A percentile compares a stretch with the other conserved stretches of the same genome.
phyloP scores from a whole-genome alignment of 1,140 invertebrate genomes.

The Papilio helenus region DNA sequence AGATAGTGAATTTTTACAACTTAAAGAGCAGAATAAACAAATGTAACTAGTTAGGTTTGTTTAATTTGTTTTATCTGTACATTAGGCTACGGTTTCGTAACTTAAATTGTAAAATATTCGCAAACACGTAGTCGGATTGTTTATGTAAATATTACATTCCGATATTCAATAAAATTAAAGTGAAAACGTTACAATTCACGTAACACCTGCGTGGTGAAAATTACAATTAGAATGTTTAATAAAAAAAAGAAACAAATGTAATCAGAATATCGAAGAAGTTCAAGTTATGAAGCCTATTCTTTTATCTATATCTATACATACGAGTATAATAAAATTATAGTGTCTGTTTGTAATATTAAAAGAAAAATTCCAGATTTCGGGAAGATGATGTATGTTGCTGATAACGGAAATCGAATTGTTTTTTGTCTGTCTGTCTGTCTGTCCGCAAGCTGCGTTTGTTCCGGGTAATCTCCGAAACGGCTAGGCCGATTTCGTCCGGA shows the following conservation, averaged over 20 bases:
- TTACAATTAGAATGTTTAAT: not conserved
- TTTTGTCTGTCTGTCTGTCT: no score
- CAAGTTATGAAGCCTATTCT: not conserved
- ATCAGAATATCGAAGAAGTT: not conserved
- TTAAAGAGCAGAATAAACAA: not conserved
- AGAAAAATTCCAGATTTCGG: no score
- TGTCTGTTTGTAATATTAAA: no score
- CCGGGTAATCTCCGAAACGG: no score
- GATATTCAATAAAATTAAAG: constrained; percentile 30
- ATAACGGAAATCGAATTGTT: no score
- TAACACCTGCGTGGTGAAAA: not conserved
- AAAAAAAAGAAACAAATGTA: not conserved
- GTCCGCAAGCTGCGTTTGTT: no score
- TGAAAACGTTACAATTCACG: constrained; percentile 3
- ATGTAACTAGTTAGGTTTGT: not conserved
- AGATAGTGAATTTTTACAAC: no score
- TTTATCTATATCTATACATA: no score
- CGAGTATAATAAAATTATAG: no score
- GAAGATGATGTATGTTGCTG: no score
- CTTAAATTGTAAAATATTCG: not conserved
- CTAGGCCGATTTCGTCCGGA: no score
- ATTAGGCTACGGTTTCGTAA: not conserved
- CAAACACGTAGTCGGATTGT: not conserved
- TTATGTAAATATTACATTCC: constrained; percentile 14
- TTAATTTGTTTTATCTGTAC: not conserved